Percentiles rank a stretch among this genome's conserved stretches.
phyloP scores from a whole-genome alignment of 2,113 vertebrate species.

The Hemibagrus wyckioides region DNA sequence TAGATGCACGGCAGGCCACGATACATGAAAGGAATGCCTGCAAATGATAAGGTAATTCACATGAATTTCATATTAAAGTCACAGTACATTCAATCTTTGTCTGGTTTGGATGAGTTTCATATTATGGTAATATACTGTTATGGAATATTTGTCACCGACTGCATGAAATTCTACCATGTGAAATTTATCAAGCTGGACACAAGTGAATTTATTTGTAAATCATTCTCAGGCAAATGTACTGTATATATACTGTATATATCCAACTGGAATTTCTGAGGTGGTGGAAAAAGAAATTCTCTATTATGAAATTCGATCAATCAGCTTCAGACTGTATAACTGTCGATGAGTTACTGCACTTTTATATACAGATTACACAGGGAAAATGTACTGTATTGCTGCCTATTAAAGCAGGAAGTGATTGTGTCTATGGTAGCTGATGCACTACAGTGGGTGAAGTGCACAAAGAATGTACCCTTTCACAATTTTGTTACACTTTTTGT shows the following conservation, averaged over 20 bases:
- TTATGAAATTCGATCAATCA: neutral
- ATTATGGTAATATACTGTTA: neutral
- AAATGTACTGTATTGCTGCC: neutral
- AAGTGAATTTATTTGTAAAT: neutral
- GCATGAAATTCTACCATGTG: neutral
- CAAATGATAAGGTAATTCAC: neutral
- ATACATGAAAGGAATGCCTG: slow-evolving; percentile 84
- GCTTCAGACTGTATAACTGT: neutral
- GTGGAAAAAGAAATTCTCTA: neutral
- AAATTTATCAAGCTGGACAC: neutral
- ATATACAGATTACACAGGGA: neutral
- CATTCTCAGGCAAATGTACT: neutral
- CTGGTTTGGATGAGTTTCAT: neutral
- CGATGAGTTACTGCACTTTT: neutral
- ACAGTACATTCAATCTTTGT: neutral
- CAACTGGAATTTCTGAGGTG: neutral
- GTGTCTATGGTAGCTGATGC: neutral
- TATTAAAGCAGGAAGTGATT: neutral
- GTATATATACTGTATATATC: neutral
- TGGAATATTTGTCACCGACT: neutral
- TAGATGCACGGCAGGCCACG: slow-evolving; percentile 90
- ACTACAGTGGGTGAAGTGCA: neutral
- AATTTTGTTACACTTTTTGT: neutral
- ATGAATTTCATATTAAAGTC: neutral
- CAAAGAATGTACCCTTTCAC: neutral